phyloP scores from a whole-genome alignment of 2,797 vertebrate species.

The Pangasius macronema region DNA sequence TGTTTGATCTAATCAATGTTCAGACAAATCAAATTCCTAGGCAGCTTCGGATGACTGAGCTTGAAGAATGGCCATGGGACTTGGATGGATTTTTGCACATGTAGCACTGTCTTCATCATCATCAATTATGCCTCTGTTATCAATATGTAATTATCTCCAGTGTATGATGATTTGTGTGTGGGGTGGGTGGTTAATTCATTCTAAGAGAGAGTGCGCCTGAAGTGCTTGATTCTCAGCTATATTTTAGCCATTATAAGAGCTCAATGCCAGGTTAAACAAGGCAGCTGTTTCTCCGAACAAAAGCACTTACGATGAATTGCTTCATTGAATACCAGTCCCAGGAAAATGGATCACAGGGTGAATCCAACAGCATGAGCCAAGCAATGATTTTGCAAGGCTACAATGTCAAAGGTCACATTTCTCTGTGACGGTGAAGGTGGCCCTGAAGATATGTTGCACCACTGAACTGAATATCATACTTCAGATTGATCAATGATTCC shows the following conservation, averaged over 20 bases:
- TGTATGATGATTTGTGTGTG: slow-evolving; percentile 55
- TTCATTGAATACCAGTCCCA: slow-evolving; percentile 63
- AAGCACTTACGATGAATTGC: slow-evolving; percentile 72
- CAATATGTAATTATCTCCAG: slow-evolving; percentile 78
- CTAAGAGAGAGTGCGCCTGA: not conserved
- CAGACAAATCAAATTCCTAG: slow-evolving; percentile 59
- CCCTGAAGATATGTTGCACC: not conserved
- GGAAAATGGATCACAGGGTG: slow-evolving; percentile 30
- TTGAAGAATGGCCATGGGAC: slow-evolving; percentile 64
- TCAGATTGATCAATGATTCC: not conserved
- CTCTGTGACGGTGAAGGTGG: not conserved
- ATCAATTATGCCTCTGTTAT: slow-evolving; percentile 77
- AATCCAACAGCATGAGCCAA: slow-evolving; percentile 29
- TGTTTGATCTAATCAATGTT: slow-evolving; percentile 53
- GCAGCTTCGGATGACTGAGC: slow-evolving; percentile 66
- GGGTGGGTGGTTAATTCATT: slow-evolving; percentile 47
- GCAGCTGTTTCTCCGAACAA: slow-evolving; percentile 53
- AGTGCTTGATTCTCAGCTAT: slow-evolving; percentile 52
- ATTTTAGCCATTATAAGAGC: slow-evolving; percentile 73
- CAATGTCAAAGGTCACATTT: slow-evolving; percentile 4
- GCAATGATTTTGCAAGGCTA: not conserved
- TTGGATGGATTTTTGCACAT: slow-evolving; percentile 14
- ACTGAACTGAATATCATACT: not conserved
- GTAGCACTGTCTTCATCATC: slow-evolving; percentile 61
- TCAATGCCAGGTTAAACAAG: slow-evolving; percentile 66